These are phyloP conservation scores for Thalassophryne amazonica DNA, from an alignment of 2,797 vertebrate genomes.

Conservation along the genomic window DNA sequence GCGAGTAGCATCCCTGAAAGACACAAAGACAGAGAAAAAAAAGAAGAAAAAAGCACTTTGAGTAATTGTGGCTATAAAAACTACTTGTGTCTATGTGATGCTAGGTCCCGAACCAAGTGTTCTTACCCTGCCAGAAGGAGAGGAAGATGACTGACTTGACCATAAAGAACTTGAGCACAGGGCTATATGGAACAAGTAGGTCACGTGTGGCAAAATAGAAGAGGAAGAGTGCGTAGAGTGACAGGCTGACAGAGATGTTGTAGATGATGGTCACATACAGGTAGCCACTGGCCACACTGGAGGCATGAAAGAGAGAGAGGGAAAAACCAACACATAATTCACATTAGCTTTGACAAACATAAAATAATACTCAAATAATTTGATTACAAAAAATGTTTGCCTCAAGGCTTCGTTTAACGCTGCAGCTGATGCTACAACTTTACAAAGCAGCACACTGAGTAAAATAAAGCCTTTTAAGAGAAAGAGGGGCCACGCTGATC, in stretches of 20 bases:
- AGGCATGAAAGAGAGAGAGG: background rate
- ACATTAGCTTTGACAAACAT: background rate
- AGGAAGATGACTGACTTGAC: slow-evolving; percentile 99
- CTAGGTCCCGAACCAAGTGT: background rate
- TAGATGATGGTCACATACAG: slow-evolving; percentile 96
- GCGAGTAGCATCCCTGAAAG: slow-evolving; percentile 92
- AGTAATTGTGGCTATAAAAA: background rate
- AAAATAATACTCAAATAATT: too few species aligned
- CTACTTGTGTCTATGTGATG: background rate
- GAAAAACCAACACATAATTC: background rate
- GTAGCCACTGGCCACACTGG: slow-evolving; percentile 93
- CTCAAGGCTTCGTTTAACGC: too few species aligned
- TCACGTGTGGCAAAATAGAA: slow-evolving; percentile 97
- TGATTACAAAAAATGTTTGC: too few species aligned
- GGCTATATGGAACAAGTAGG: slow-evolving; percentile 94
- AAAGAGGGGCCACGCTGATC: too few species aligned
- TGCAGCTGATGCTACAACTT: too few species aligned
- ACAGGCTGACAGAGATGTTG: slow-evolving; percentile 97
- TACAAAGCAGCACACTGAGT: too few species aligned
- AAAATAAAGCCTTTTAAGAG: too few species aligned
- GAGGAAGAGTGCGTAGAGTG: slow-evolving; percentile 96
- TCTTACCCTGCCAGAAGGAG: slow-evolving; percentile 85
- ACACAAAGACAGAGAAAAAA: background rate
- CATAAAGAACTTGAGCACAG: slow-evolving; percentile 98
- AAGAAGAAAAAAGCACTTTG: background rate